Base-by-base conservation (phyloP, 1,140 invertebrate species). In the Neodiprion lecontei region DNA sequence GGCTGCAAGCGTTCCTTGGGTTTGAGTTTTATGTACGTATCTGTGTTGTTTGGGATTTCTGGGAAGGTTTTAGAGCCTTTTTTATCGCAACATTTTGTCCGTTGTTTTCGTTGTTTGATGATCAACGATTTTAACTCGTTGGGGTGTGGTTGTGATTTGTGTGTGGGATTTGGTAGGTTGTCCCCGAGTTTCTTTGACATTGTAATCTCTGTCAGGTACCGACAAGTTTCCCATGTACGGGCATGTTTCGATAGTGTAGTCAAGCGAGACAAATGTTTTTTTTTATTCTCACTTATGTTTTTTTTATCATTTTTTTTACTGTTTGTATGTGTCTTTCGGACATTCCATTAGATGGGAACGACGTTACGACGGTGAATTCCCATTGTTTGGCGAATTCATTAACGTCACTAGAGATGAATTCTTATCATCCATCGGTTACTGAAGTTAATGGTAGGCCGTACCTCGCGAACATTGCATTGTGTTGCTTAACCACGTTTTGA, bases 341-440 rank as follows among this genome's bases (percentile, higher is more conserved):
- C 68, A 87, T 80, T 0, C 89, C 88, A 78, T 90, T 89, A 11
- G 80, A 76, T 70, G 88, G 82, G 76, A 82, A 83, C 17, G 82
- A 82, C 28, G 80, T 83, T 71, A 80, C 72, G 48, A 87, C 83
- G 40, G 79, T 65, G 74, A 89, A 86, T 9, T 83, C 79, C 82
- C 87, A 89, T 70, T 82, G 53, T 70, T 53, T 78, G 50, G 83
- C 73, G 79, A 90, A 90, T 3, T 75, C 48, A 76, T 74, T 69
- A 76, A 90, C 89, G 78, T 87, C 81, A 66, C 77, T 67, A 14
- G 82, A 86, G 9, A 79, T 81, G 76, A 89, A 90, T 69, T 88
- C 79, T n/a, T 85, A 80, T 48, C 84, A 85, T 76, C 87, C 85
- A 78, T 91, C 89, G 0, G 83, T 83, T 28, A 89, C 83, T 8